Base-by-base conservation (phyloP, 2,797 vertebrate species). In the Periparus ater region DNA sequence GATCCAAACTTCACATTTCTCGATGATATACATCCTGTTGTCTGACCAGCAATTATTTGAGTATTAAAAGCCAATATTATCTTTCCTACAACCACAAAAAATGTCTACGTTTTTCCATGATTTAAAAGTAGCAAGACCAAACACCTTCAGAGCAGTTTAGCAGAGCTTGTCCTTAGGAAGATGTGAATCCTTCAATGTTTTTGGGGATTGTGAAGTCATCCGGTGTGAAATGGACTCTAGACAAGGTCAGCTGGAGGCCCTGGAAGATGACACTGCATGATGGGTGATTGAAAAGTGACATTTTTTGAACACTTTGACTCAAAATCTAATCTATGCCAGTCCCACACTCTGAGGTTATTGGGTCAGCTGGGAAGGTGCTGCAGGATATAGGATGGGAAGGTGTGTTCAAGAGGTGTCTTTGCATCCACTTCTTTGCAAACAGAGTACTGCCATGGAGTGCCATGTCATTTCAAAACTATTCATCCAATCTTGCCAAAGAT, bases 241-340 rank as follows among this genome's bases (percentile, higher is more conserved):
- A 2, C 6, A 40, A 40, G 38, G 17, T 21, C 32, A 73, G 60
- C 53, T 85, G 32, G 65, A 88, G 26, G n/a, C 29, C 26, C 42
- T 1, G 2, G 48, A 0, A 0, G 14, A 50, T 63, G 53, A 11
- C 14, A 17, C 40, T 48, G 38, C 10, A 27, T 0, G 2, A 18
- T 53, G n/a, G 11, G 18, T 75, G 25, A 40, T 13, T 51, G 25
- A 42, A 61, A 88, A 88, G 23, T 50, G 54, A 32, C 42, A 5
- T 23, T 68, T 55, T 57, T 67, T 4, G 1, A 81, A 38, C 27
- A 21, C 51, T 65, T 82, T 16, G 25, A 17, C 27, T 65, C 32
- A 51, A 21, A 27, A 11, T 32, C 42, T 81, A 3, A 19, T 27
- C 51, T 90, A 3, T 75, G 27, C 50, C 70, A 65, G 50, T 72